Base-by-base conservation (phyloP, 2,113 vertebrate genomes). In the Tapirus terrestris region DNA sequence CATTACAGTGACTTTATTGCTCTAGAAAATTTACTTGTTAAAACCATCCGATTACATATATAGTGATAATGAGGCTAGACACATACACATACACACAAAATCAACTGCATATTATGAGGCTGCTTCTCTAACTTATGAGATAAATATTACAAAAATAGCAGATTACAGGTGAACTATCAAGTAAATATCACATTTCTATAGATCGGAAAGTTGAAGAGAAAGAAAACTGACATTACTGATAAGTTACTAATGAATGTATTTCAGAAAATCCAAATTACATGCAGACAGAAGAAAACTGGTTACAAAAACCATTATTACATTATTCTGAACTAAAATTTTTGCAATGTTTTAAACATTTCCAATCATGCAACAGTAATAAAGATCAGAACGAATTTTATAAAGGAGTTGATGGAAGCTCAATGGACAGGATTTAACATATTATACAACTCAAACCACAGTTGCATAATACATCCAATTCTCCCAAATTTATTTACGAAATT, bases 1-100 rank as follows among this genome's bases (percentile, higher is more conserved):
- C 39, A 89, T 97, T 96, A 97, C 58, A 97, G 82, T 98, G 85
- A 96, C 96, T 99, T 99, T 98, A 98, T 98, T 99, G 97, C 97
- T 98, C 95, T 98, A 99, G 95, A 98, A 98, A 98, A 97, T 97
- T 98, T 92, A 96, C 85, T 95, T 98, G 97, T 98, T 98, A 98
- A 96, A 99, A 98, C 87, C 92, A 97, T 97, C 94, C 96, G 45
- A 96, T 98, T 97, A 98, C 96, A 98, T 83, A 98, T 91, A 98
- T 79, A 98, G 82, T 98, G 91, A 98, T 60, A 94, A 79, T 80
- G 60, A 98, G 98, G 83, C 81, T 97, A 72, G 1, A 84, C 95
- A 83, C 91, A 98, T 96, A 82, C 18, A 17, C n/a, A 70, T 21
- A 65, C 27, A 87, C n/a, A 81, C 96, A 87, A 80, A 97, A 98